Base-by-base conservation (phyloP, 1,140 invertebrate genomes). In the Lepidostoma basale region DNA sequence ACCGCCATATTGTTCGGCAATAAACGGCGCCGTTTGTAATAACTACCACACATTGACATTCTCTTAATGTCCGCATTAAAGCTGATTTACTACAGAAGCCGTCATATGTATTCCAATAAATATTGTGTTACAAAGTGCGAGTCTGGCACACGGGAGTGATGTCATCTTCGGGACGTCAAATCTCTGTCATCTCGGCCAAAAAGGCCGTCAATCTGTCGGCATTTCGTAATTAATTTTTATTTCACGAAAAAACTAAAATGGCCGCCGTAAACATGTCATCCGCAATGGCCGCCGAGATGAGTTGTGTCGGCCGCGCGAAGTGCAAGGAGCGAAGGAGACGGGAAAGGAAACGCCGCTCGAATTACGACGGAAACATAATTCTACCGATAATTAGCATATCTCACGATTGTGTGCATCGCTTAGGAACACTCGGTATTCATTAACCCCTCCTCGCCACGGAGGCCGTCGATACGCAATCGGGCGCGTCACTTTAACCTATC, bases 41-140 rank as follows among this genome's bases (percentile, higher is more conserved):
- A 63, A 33, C 44, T 22, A 33, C 28, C 40, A 49, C 14, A 49
- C 45, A 63, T 67, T 70, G 69, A 63, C 64, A 70, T 25, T 54
- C 54, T 67, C 39, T 70, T 70, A 56, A 63, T 52, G 49, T 60
- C 64, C 59, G 42, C 56, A 66, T 65, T 69, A 63, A 69, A 36
- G 42, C 42, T 72, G 69, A 72, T 72, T 72, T 72, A 72, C 65
- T 30, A 42, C 18, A 52, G 69, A 56, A 56, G 49, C 26, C 23
- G 63, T 63, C 69, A 60, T 47, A 72, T 63, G 30, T 64, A 64
- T 65, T 68, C 62, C 66, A 72, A 72, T 72, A 72, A 72, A 72
- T 68, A 72, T 72, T 66, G 54, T 23, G 39, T 58, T 58, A 59
- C 64, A 64, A 54, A 42, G 69, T 52, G 45, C 56, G 56, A 60